Percentiles rank a stretch among this genome's conserved stretches.
Evolutionary conservation across 2,888 invertebrate genomes (phyloP).

Genomic region (Caenorhabditis sulstoni): DNA sequence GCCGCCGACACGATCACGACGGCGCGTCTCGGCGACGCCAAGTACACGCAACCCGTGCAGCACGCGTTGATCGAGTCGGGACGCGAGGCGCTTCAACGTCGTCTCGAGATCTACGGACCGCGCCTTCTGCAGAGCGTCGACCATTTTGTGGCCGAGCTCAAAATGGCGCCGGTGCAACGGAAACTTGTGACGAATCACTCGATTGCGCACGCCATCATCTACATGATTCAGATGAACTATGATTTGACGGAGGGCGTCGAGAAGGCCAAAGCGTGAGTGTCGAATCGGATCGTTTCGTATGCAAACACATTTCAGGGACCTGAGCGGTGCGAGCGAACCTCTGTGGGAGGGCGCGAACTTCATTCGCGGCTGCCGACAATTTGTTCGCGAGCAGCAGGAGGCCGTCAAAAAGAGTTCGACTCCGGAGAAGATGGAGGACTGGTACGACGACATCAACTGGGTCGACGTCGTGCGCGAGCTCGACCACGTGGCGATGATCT

Average conservation of each 20-base stretch:
- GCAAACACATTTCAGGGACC: not conserved
- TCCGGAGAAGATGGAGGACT: not conserved
- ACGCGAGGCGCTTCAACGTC: conserved; percentile 32
- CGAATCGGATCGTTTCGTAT: not conserved
- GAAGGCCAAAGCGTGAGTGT: conserved; percentile 14
- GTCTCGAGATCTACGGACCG: conserved; percentile 35
- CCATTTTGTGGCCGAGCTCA: conserved; percentile 26
- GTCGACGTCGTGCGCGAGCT: conserved; percentile 92
- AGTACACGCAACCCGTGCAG: conserved; percentile 27
- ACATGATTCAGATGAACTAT: conserved; percentile 37
- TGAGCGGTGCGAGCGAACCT: not conserved
- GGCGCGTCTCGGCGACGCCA: conserved; percentile 22
- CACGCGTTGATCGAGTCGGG: conserved; percentile 26
- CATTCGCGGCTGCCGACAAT: not conserved
- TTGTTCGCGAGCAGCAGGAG: conserved; percentile 8
- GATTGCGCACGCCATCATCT: conserved; percentile 20
- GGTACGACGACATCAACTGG: conserved; percentile 86
- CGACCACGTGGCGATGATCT: conserved; percentile 83
- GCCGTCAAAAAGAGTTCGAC: not conserved
- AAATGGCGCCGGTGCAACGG: conserved; percentile 28
- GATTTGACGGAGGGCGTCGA: conserved; percentile 7
- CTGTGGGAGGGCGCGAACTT: conserved; percentile 20
- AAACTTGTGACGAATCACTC: conserved; percentile 32
- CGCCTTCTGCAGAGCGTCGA: conserved; percentile 1
- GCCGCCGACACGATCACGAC: conserved; percentile 35